Conservation (phyloP, 1,140 invertebrate species). For the Hycleus cichorii region DNA sequence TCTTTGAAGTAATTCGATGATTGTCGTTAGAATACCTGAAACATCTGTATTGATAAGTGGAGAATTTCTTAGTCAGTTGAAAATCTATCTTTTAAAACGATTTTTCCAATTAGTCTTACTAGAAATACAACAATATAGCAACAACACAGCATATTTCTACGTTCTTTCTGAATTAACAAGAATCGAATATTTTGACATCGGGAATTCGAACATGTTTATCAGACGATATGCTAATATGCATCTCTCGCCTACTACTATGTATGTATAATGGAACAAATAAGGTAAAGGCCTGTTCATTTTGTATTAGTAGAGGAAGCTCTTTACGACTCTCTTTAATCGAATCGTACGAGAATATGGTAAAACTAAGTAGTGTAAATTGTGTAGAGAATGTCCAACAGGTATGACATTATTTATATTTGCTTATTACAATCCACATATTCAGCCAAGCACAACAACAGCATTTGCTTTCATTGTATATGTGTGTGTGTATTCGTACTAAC, state of each 20-base stretch:
- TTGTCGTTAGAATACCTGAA: too few relatives aligned
- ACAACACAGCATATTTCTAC: too few relatives aligned
- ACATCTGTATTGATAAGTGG: too few relatives aligned
- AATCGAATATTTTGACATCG: not conserved
- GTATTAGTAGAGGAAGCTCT: not conserved
- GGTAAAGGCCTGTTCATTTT: not conserved
- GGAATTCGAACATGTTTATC: conserved; percentile 15
- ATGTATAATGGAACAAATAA: conserved; percentile 3
- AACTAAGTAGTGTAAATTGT: conserved; percentile 9
- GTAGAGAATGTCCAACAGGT: conserved; percentile 10
- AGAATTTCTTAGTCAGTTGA: too few relatives aligned
- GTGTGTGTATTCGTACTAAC: too few relatives aligned
- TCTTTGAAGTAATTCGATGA: too few relatives aligned
- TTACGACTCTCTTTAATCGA: conserved; percentile 1
- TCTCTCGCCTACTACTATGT: conserved; percentile 3
- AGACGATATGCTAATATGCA: conserved; percentile 15
- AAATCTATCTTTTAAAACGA: too few relatives aligned
- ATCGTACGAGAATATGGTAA: too few relatives aligned
- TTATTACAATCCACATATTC: conserved; percentile 16
- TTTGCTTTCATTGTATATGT: conserved; percentile 8
- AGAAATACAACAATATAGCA: too few relatives aligned
- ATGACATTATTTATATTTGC: conserved; percentile 12
- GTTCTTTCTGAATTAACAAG: too few relatives aligned
- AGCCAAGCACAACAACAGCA: conserved; percentile 6
- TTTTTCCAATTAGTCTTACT: too few relatives aligned